Evolutionary conservation across 2,888 invertebrate genomes (phyloP).

Genomic region (Nomada goodeniana): DNA sequence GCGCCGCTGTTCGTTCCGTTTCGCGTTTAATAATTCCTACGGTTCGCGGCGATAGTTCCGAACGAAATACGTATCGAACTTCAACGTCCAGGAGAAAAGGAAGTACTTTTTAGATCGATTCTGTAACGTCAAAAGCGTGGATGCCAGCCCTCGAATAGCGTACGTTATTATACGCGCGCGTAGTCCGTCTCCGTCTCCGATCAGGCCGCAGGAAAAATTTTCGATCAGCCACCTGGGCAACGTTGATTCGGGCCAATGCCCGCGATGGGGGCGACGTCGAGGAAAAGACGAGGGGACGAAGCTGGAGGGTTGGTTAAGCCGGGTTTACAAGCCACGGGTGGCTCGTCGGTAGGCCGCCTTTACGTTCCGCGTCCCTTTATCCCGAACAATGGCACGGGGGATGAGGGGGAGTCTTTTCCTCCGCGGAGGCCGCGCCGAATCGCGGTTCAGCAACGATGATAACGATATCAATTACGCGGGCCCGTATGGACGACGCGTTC

Average conservation of each 20-base stretch:
- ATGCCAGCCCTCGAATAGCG: background rate
- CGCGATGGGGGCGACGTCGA: background rate
- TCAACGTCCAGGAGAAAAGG: background rate
- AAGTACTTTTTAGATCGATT: background rate
- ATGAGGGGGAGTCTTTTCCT: slow-evolving; percentile 16
- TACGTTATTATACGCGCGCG: background rate
- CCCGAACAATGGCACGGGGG: slow-evolving; percentile 33
- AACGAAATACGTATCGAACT: background rate
- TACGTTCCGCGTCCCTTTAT: slow-evolving; percentile 71
- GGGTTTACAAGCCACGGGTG: slow-evolving; percentile 72
- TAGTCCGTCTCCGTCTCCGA: background rate
- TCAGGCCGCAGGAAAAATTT: slow-evolving; percentile 27
- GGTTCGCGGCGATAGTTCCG: background rate
- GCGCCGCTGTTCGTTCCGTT: no score
- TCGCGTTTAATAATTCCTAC: background rate
- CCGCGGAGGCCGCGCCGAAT: slow-evolving; percentile 27
- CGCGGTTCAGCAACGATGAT: slow-evolving; percentile 47
- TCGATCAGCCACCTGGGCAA: slow-evolving; percentile 48
- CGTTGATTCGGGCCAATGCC: slow-evolving; percentile 34
- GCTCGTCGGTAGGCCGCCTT: slow-evolving; percentile 70
- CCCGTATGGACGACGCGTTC: slow-evolving; percentile 25
- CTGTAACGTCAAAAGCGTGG: background rate
- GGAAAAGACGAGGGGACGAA: slow-evolving; percentile 27
- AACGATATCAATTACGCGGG: slow-evolving; percentile 48
- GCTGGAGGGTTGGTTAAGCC: slow-evolving; percentile 66